phyloP scores from a whole-genome alignment of 2,888 invertebrate species.

The Tipula unca region DNA sequence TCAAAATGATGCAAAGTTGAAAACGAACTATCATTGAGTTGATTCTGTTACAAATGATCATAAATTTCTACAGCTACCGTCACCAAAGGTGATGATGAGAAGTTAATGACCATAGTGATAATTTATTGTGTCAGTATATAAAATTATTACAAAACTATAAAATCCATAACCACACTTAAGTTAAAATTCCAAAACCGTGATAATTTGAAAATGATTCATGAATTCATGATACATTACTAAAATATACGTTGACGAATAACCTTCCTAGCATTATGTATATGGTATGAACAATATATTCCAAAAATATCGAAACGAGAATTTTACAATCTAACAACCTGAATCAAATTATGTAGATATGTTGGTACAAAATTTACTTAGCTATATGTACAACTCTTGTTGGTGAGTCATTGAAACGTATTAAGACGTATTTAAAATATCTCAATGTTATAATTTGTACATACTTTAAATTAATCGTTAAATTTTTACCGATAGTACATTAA shows the following conservation, averaged over 20 bases:
- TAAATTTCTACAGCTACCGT: no score
- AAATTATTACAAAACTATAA: no score
- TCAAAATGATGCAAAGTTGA: no score
- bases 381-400: no score
- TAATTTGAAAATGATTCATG: not conserved
- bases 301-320: not conserved
- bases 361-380: not conserved
- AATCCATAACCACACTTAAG: no score
- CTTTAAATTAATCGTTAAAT: not conserved
- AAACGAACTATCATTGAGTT: no score
- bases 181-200: not conserved
- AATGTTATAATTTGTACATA: no score
- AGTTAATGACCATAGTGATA: no score
- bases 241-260: not conserved
- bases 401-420: not conserved
- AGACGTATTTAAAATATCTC: not conserved
- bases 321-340: not conserved
- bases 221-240: no score
- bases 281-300: not conserved
- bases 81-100: no score
- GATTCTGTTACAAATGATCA: no score
- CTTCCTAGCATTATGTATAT: not conserved
- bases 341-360: not conserved
- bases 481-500: not conserved
- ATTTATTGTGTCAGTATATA: no score